Evolutionary conservation across 2,888 invertebrate species (phyloP), one percentile per base, ranked within the genome.

Genomic region (Spodoptera exigua): DNA sequence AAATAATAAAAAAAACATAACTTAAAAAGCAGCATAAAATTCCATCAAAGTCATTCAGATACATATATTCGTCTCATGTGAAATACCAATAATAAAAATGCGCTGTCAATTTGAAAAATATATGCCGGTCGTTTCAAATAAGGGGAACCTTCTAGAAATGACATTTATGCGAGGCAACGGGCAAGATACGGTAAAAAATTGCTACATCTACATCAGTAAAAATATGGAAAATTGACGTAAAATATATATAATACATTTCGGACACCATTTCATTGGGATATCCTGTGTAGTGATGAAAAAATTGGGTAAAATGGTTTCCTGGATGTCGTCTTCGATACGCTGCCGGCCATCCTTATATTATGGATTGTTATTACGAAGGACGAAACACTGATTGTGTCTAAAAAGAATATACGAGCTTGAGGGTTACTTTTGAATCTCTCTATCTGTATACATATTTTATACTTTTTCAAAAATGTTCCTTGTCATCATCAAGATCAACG

Each of bases 101-200:
- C 27, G 27, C 43, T 46, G 41, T 40, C 75, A 67, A 62, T 66
- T 73, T 60, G 40, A 27, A 32, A 56, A 55, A 74, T 66, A 71
- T 71, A 62, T 48, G 55, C 47, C 41, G 39, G 35, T 53, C 51
- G 13, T 45, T 47, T 1, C 9, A 18, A 12, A 12, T 27, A 41
- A 13, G 18, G 10, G 45, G 12, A 13, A 52, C 41, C 48, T 54
- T 40, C 10, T 4, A 12, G 9, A 61, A 61, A 40, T 67, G 72
- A 71, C 68, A 34, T 71, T 63, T 55, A 61, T 52, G 13, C 45
- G 21, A 13, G 39, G 36, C 13, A 43, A 1, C 27, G 27, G 7
- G 9, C 27, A 40, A 12, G 40, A 16, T n/a, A 17, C 35, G 17
- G 45, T 55, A 59, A 49, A 68, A 73, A 52, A 58, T 35, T 21